Evolutionary conservation across 2,113 vertebrate species (phyloP).

Genomic region (Pagrus major): DNA sequence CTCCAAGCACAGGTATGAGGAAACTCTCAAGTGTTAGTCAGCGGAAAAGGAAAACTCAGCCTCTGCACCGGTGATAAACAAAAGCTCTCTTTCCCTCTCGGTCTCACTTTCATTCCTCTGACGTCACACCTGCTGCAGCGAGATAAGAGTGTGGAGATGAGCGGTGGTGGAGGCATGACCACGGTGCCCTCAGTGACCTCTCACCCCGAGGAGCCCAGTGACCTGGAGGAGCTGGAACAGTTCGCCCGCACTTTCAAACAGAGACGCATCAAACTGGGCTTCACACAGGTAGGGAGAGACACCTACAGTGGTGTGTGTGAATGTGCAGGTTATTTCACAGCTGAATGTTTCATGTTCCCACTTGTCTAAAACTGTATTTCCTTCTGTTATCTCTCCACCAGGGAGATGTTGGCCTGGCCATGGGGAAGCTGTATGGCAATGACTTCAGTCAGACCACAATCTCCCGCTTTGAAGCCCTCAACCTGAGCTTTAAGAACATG

Average conservation of each 20-base stretch:
- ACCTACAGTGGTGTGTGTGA: not conserved
- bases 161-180: conserved; percentile 66
- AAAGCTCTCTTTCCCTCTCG: conserved; percentile 6
- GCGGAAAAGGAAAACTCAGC: conserved; percentile 29
- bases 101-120: conserved; percentile 48
- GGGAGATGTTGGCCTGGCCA: conserved; percentile 94
- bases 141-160: conserved; percentile 83
- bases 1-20: conserved; percentile 89
- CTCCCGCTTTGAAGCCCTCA: conserved; percentile 95
- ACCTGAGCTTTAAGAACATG: conserved; percentile 98
- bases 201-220: conserved; percentile 93
- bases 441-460: conserved; percentile 97
- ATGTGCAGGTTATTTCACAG: not conserved
- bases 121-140: conserved; percentile 70
- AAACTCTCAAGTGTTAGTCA: conserved; percentile 32
- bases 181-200: conserved; percentile 76
- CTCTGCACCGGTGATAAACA: not conserved
- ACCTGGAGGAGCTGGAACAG: conserved; percentile 94
- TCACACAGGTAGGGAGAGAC: conserved; percentile 88
- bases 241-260: conserved; percentile 96
- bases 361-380: not conserved
- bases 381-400: conserved; percentile 57
- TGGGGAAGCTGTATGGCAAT: conserved; percentile 96
- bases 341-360: not conserved
- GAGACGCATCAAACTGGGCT: conserved; percentile 94